Base-by-base conservation (phyloP, 2,113 vertebrate species). In the Menidia beryllina region DNA sequence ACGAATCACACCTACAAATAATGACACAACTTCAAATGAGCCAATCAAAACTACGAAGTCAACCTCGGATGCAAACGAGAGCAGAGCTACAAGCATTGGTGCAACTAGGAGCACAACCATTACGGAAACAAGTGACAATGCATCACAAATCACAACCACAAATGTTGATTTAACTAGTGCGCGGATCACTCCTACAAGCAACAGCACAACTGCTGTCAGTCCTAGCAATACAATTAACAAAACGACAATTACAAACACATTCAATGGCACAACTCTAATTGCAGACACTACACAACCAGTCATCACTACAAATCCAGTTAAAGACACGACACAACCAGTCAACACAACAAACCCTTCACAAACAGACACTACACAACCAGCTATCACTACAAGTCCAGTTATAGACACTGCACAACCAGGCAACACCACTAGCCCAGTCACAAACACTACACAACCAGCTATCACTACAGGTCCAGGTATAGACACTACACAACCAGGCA, bases 121-220 rank as follows among this genome's bases (percentile, higher is more conserved):
- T 2, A 38, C 30, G 15, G 0, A 12, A 11, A 27, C n/a, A 23
- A 23, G 54, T 19, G 21, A 1, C 21, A 36, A 23, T 6, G 38
- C 27, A 10, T 24, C 45, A 1, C 30, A 17, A 45, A 45, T 45
- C 17, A 19, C 41, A 19, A 17, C 17, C 19, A 45, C 41, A 14
- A n/a, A 6, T 45, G 41, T 19, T 13, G 41, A 19, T 7, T 4
- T 45, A 17, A 45, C 23, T 0, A 20, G 0, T 19, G 7, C n/a
- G 0, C 13, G 19, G 0, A 36, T 25, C 0, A n/a, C 26, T 52
- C 30, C 9, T 1, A 54, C 27, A 0, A 38, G 0, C 36, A 65
- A 38, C 7, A 0, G 1, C 30, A 25, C 61, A 38, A 60, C 47
- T 14, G 12, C 26, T 0, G n/a, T 1, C 2, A 8, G 53, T 43